phyloP scores from a whole-genome alignment of 2,797 vertebrate genomes.

The Otolemur crassicaudatus region DNA sequence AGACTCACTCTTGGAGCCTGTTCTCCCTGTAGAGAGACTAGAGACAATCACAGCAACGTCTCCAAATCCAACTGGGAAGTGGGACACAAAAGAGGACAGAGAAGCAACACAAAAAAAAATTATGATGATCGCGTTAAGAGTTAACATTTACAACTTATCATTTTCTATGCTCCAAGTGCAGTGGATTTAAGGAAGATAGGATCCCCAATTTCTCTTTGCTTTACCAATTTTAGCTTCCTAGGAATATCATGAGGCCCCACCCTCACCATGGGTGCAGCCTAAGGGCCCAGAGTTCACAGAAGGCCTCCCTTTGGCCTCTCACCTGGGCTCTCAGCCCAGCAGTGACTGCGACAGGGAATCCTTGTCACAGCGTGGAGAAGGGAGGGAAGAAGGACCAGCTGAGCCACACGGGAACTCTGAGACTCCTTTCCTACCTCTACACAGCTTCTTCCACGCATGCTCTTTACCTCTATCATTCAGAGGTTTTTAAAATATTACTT shows the following conservation, averaged over 20 bases:
- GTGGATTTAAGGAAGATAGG: background rate
- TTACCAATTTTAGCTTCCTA: background rate
- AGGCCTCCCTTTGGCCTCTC: background rate
- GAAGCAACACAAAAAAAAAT: background rate
- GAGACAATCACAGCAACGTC: background rate
- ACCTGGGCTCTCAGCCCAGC: background rate
- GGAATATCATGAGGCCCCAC: background rate
- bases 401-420: background rate
- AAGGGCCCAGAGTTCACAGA: background rate
- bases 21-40: background rate
- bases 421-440: background rate
- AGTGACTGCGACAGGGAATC: background rate
- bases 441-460: background rate
- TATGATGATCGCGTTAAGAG: background rate
- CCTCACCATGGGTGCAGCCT: background rate
- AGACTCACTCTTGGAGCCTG: background rate
- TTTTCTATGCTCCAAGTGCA: background rate
- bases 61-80: background rate
- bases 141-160: background rate
- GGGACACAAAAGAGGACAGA: background rate
- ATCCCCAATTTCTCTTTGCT: background rate
- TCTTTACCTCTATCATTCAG: background rate
- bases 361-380: background rate
- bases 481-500: background rate
- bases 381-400: background rate